phyloP scores from a whole-genome alignment of 2,888 invertebrate species.

The Lycia hirtaria region DNA sequence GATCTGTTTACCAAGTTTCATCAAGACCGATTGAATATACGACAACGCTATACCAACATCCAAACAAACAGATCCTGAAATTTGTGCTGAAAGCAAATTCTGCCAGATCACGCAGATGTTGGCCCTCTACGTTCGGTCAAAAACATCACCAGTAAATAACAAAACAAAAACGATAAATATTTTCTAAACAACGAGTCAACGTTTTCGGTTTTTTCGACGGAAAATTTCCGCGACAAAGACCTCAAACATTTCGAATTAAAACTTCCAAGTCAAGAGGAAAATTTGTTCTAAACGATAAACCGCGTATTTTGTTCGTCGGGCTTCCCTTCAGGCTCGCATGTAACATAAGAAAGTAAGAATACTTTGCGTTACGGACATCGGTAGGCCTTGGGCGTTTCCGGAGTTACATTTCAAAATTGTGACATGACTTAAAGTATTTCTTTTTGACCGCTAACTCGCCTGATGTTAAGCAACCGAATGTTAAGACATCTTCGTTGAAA shows the following conservation, averaged over 20 bases:
- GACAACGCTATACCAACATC: too few species aligned
- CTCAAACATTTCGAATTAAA: slow-evolving; percentile 16
- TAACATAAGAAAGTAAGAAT: slow-evolving; percentile 22
- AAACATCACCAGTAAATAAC: neutral
- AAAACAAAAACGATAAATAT: neutral
- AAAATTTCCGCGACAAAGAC: slow-evolving; percentile 12
- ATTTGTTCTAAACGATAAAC: slow-evolving; percentile 9
- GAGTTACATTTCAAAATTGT: slow-evolving; percentile 21
- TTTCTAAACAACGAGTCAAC: neutral
- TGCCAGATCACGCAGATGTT: too few species aligned
- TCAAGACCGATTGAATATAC: too few species aligned
- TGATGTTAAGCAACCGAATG: too few species aligned
- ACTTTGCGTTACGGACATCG: slow-evolving; percentile 29
- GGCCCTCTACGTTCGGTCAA: too few species aligned
- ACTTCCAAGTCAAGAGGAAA: slow-evolving; percentile 20
- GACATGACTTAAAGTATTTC: too few species aligned
- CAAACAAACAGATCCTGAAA: too few species aligned
- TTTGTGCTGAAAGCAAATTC: too few species aligned
- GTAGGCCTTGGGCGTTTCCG: slow-evolving; percentile 24
- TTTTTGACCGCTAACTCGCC: too few species aligned
- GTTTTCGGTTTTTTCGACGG: neutral
- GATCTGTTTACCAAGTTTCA: too few species aligned
- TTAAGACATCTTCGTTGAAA: too few species aligned
- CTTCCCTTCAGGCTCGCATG: slow-evolving; percentile 29
- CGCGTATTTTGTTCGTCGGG: slow-evolving; percentile 17